Base-by-base conservation (phyloP, 2,888 invertebrate species). In the Hylaea fasciaria region DNA sequence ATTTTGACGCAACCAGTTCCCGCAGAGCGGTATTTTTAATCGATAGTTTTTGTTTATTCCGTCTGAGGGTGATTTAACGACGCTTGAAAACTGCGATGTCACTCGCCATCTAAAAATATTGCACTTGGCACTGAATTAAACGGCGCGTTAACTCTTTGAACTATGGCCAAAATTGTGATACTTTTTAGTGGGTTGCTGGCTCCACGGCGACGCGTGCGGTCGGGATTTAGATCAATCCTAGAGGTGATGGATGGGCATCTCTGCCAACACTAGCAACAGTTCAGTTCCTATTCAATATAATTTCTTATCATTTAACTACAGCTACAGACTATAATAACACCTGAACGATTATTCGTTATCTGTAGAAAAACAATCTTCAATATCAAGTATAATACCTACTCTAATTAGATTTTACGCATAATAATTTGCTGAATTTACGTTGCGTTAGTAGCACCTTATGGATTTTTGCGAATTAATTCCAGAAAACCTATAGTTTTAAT, bases 61-160 rank as follows among this genome's bases (percentile, higher is more conserved):
- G 61, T 66, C 69, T 59, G 61, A 65, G 66, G 65, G 73, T 66
- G 71, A 79, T 80, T 76, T 76, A 81, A 76, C 73, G 77, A 77
- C 37, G 14, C 73, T 60, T 71, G 69, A 75, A 82, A 85, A 80
- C 69, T 80, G 81, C 82, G 62, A 64, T 80, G 83, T 86, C 86
- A 85, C 80, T 77, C 76, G 62, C 69, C 75, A 72, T 81, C 87
- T 86, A 86, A 86, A 90, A 86, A 89, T 90, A 89, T 86, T 87
- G 82, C 84, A 83, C 86, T 89, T 90, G 89, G 90, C 90, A 89
- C 85, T 82, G 82, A 82, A 83, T 80, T 81, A 80, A 78, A 78
- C 82, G 83, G 81, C 85, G 81, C 84, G 82, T 82, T 85, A 80
- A 82, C 85, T 81, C 82, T 89, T 87, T 89, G 89, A 89, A 83